Base-by-base conservation (phyloP, 2,888 invertebrate genomes). In the Volucella zonaria region DNA sequence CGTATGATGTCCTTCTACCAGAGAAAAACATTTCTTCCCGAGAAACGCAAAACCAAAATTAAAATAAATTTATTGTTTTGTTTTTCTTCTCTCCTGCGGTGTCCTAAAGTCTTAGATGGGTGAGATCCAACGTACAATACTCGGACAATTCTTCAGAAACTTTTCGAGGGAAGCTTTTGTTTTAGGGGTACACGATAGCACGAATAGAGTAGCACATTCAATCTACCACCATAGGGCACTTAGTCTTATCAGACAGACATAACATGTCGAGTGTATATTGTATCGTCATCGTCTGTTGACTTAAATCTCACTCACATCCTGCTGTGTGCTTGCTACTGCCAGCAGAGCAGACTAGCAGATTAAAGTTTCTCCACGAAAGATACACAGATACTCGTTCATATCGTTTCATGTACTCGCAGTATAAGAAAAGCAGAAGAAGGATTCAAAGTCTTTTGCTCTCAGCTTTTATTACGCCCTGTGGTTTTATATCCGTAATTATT, bases 401-500 rank as follows among this genome's bases (percentile, higher is more conserved):
- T 31, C 11, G 23, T 40, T 38, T 14, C 42, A 15, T 15, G 58
- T 11, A 10, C 1, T 18, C 18, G 1, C 1, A 18, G 18, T 31
- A 31, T 4, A 31, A 31, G 31, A 31, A 31, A 12, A 4, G 66
- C 12, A n/a, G 42, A 49, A 52, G 61, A 61, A 70, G 68, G 70
- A 77, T 70, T 68, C 68, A 3, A 6, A 68, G 51, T 74, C 75
- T 71, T 76, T 70, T 83, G 71, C 79, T 78, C 74, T 82, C 62
- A 68, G 70, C 76, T 83, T 80, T 83, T 83, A 83, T 83, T 64
- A 80, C 80, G 70, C 80, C 80, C 80, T 80, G 80, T 75, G 83
- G 83, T 83, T 76, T 83, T 80, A 83, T 80, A 80, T 76, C 75
- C 70, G 83, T 76, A 83, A 80, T 83, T 83, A 82, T 82, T 79